Conservation (phyloP, 1,140 invertebrate species). For the Sesamia nonagrioides region DNA sequence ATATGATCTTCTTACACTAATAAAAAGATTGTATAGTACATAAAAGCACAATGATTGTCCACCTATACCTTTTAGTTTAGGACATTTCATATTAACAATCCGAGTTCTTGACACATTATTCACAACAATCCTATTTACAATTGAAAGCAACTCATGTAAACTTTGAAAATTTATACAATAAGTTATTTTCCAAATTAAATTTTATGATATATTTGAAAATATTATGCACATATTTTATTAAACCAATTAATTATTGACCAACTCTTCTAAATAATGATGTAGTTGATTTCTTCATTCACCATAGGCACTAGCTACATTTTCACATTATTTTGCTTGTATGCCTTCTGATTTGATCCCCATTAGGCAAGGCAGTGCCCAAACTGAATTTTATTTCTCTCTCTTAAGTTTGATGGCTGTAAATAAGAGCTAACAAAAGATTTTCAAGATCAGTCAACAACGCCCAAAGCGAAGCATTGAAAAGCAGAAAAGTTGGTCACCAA, state of each 20-base stretch:
- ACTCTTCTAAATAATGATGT: background rate
- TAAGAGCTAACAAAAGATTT: no score
- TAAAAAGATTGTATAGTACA: conserved; percentile 21
- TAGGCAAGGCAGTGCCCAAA: no score
- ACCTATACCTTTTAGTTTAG: background rate
- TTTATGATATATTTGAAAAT: background rate
- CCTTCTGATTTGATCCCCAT: no score
- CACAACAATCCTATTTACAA: background rate
- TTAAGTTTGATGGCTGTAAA: no score
- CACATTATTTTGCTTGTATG: background rate
- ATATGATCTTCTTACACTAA: conserved; percentile 24
- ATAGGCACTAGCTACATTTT: no score
- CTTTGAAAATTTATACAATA: background rate
- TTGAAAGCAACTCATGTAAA: background rate
- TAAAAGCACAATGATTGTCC: background rate
- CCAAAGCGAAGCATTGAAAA: no score
- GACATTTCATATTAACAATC: background rate
- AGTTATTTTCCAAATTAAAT: background rate
- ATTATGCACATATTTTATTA: background rate
- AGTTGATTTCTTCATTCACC: background rate
- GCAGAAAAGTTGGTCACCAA: no score
- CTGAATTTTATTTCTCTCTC: no score
- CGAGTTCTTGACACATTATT: background rate
- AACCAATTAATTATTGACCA: background rate
- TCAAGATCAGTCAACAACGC: no score